Evolutionary conservation across 2,113 vertebrate genomes (phyloP).

Genomic region (Rhinopomastus cyanomelas): DNA sequence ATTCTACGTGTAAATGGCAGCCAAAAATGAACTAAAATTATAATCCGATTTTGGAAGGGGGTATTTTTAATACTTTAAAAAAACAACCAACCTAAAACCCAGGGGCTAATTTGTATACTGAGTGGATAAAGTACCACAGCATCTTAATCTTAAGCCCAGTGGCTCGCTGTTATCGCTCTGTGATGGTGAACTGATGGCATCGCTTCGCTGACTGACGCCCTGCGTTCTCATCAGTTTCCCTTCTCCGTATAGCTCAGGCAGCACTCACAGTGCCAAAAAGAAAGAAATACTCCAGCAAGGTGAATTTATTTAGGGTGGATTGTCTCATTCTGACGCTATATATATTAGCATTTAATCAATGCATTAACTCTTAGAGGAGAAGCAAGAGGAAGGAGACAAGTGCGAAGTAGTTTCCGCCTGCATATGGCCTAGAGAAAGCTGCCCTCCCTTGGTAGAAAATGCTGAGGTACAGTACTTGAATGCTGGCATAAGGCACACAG

Average conservation of each 20-base stretch:
- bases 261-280: background rate
- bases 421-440: background rate
- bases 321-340: background rate
- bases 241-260: background rate
- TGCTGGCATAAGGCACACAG: background rate
- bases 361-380: background rate
- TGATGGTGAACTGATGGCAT: background rate
- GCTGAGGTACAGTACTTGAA: background rate
- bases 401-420: background rate
- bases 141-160: background rate
- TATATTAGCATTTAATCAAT: slow-evolving; percentile 11
- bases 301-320: background rate
- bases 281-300: background rate
- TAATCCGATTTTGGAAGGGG: background rate
- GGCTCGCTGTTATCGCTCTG: background rate
- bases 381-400: background rate
- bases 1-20: background rate
- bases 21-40: background rate
- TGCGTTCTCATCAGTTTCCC: background rate
- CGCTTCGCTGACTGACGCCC: background rate
- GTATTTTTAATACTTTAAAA: background rate
- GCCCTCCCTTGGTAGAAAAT: background rate
- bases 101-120: background rate
- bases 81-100: fast-evolving
- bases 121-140: background rate